Conservation (phyloP, 2,888 invertebrate species). For the Rhingia campestris region DNA sequence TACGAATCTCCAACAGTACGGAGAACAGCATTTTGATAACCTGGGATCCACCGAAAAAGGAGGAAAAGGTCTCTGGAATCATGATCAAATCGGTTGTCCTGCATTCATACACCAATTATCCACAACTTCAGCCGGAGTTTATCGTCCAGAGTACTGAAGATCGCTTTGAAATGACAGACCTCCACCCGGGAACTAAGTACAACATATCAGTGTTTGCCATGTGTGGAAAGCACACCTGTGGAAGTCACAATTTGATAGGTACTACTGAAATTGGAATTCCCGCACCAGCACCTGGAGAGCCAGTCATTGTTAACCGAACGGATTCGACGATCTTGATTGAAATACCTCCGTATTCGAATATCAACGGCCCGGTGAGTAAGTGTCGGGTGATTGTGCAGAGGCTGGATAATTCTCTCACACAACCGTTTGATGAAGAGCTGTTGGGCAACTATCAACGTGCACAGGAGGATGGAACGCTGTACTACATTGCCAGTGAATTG, state of each 20-base stretch:
- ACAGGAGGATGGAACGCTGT: conserved; percentile 87
- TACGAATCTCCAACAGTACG: conserved; percentile 85
- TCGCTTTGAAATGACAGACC: conserved; percentile 85
- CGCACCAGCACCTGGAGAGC: conserved; percentile 88
- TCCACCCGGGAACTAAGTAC: conserved; percentile 90
- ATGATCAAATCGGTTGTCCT: conserved; percentile 84
- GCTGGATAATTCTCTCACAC: conserved; percentile 87
- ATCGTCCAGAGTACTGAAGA: conserved; percentile 85
- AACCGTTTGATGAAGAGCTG: conserved; percentile 85
- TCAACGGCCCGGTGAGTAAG: conserved; percentile 90
- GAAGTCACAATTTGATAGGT: conserved; percentile 84
- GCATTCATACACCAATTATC: conserved; percentile 85
- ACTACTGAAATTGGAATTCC: conserved; percentile 89
- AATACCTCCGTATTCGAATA: conserved; percentile 87
- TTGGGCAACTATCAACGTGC: conserved; percentile 88
- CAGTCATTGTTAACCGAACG: conserved; percentile 86
- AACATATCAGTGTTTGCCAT: conserved; percentile 88
- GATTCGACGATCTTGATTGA: conserved; percentile 87
- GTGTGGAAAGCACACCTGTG: conserved; percentile 85
- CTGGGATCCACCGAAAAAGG: conserved; percentile 85
- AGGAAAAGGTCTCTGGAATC: conserved; percentile 84
- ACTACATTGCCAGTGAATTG: conserved; percentile 93
- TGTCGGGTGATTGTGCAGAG: conserved; percentile 88
- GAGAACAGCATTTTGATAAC: conserved; percentile 86
- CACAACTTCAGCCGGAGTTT: conserved; percentile 84